These are phyloP conservation scores for Neomonachus schauinslandi DNA, from an alignment of 2,113 vertebrate genomes.

Conservation along the genomic window DNA sequence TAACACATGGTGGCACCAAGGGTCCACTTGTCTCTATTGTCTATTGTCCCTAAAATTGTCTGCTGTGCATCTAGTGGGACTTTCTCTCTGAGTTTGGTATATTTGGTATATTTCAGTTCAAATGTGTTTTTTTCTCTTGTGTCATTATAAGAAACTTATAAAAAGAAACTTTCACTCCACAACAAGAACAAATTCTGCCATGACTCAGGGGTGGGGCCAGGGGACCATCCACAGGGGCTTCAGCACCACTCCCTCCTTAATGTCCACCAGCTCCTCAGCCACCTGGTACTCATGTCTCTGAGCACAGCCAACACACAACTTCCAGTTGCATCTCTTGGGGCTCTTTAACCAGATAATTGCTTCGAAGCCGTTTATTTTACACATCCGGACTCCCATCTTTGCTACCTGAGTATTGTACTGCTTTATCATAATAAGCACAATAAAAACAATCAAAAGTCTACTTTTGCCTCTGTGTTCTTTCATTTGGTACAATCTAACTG, in stretches of 20 bases:
- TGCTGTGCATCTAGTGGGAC: neutral
- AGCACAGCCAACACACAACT: neutral
- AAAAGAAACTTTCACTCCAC: neutral
- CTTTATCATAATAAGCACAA: neutral
- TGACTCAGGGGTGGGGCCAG: neutral
- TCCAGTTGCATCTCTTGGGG: neutral
- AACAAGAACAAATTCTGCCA: neutral
- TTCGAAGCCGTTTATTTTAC: neutral
- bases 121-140: neutral
- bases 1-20: neutral
- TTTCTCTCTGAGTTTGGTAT: neutral
- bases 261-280: neutral
- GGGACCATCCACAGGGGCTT: accelerated
- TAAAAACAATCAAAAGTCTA: neutral
- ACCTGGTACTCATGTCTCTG: neutral
- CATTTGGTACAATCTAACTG: neutral
- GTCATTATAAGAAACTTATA: too few relatives aligned
- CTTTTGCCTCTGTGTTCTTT: neutral
- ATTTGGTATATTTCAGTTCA: neutral
- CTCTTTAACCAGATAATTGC: neutral
- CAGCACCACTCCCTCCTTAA: neutral
- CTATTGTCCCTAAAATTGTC: neutral
- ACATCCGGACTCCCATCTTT: neutral
- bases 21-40: neutral
- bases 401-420: neutral